Base-by-base conservation (phyloP, 2,888 invertebrate genomes). In the Acanthosepion pharaonis region DNA sequence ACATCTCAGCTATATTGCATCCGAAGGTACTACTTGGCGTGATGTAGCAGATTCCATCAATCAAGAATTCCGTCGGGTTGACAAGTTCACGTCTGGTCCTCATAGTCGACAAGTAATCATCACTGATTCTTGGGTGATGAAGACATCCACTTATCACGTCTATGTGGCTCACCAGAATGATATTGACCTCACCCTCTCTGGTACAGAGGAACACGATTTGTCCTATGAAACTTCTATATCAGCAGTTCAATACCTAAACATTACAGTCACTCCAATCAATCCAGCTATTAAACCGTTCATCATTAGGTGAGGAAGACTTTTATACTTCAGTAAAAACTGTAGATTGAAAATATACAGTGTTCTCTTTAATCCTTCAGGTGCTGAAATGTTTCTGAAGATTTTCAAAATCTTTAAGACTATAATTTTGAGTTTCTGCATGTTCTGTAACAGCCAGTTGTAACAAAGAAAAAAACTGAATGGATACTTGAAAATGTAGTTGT, bases 71-170 rank as follows among this genome's bases (percentile, higher is more conserved):
- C 98, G 98, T 97, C 98, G 98, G 78, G 95, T 97, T 59, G 97
- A 97, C 95, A 97, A 97, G 95, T 97, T 97, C 95, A 96, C 97
- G 1, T 97, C 97, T 28, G 97, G 97, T 91, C 95, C 96, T n/a
- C 96, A 95, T 42, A 97, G 97, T 15, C 95, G 97, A 25, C 96
- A 97, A 78, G 96, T 97, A 8, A 96, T 97, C 94, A 97, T 97
- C 78, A 99, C 99, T 0, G 98, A 98, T 97, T 98, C 98, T 95
- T 99, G 99, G 99, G 98, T 99, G 51, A 98, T 99, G 94, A 99
- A 99, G 97, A 98, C 98, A 0, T 98, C 98, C 0, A 98, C 98
- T 91, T 98, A 99, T 96, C 98, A 97, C 95, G 97, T 99, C 2
- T 97, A 98, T 96, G 97, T 99, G 94, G 98, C 98, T 0, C 98